phyloP scores from a whole-genome alignment of 2,113 vertebrate species.

The Poeciliopsis turrubarensis region DNA sequence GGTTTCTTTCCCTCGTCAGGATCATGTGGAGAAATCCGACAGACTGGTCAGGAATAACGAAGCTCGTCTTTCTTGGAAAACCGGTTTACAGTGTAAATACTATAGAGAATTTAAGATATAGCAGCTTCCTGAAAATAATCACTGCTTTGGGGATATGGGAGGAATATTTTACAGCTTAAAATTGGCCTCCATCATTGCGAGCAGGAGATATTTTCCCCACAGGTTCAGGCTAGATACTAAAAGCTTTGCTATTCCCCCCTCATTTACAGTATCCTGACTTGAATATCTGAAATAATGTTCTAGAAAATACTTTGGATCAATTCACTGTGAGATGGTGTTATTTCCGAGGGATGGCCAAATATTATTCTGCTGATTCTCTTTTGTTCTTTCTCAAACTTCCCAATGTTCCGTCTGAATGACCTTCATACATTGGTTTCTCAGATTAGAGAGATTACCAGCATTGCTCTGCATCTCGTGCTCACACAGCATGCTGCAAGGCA shows the following conservation, averaged over 20 bases:
- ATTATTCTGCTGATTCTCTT: not conserved
- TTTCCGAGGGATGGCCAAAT: not conserved
- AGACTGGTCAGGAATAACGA: conserved; percentile 36
- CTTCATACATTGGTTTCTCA: conserved; percentile 49
- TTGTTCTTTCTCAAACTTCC: conserved; percentile 1
- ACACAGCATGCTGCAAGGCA: conserved; percentile 40
- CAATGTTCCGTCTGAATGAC: conserved; percentile 43
- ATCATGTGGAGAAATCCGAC: conserved; percentile 41
- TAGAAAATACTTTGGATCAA: too few species aligned
- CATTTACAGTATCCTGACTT: conserved; percentile 31
- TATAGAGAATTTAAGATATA: conserved; percentile 46
- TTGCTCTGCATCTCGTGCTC: conserved; percentile 49
- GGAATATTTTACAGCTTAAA: conserved; percentile 31
- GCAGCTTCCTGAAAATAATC: conserved; percentile 29
- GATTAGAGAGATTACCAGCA: conserved; percentile 69
- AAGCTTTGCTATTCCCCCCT: conserved; percentile 39
- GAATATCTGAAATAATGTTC: not conserved
- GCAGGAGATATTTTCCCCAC: not conserved
- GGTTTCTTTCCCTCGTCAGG: conserved; percentile 38
- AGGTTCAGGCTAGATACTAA: conserved; percentile 7
- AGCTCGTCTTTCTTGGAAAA: conserved; percentile 65
- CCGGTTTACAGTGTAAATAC: conserved; percentile 59
- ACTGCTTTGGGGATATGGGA: conserved; percentile 9
- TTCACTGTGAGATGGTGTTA: not conserved
- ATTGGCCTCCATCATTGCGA: conserved; percentile 20